Evolutionary conservation across 2,113 vertebrate species (phyloP).

Genomic region (Corapipo altera): DNA sequence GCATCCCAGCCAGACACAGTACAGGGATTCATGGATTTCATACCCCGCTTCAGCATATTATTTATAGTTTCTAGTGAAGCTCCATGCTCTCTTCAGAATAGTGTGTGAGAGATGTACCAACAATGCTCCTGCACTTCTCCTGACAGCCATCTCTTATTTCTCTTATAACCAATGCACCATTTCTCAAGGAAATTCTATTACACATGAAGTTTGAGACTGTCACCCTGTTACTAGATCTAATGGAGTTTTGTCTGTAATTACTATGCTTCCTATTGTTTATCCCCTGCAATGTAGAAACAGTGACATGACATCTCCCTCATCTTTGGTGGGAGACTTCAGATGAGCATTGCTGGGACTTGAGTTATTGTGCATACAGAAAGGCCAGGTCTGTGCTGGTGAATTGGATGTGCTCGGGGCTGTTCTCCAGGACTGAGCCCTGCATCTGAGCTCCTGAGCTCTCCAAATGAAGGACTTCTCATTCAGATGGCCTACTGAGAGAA

Average conservation of each 20-base stretch:
- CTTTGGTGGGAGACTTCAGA: not conserved
- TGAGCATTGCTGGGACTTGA: not conserved
- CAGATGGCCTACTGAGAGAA: not conserved
- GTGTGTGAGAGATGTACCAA: not conserved
- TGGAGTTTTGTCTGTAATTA: not conserved
- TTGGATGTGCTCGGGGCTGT: not conserved
- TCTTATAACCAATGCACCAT: not conserved
- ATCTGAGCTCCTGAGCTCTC: not conserved
- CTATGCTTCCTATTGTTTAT: not conserved
- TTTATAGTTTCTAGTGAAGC: not conserved
- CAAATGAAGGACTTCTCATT: not conserved
- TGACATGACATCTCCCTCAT: not conserved
- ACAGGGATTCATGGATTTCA: not conserved
- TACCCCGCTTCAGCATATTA: not conserved
- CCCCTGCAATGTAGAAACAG: not conserved
- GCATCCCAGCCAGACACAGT: not conserved
- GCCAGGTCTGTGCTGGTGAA: not conserved
- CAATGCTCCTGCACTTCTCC: not conserved
- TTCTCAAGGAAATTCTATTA: not conserved
- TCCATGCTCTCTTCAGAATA: not conserved
- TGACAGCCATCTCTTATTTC: not conserved
- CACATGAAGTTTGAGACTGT: not conserved
- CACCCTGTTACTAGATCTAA: not conserved
- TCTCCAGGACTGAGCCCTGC: not conserved
- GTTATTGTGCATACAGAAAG: not conserved